Evolutionary conservation across 2,888 invertebrate genomes (phyloP).

Genomic region (Theodoxus fluviatilis): DNA sequence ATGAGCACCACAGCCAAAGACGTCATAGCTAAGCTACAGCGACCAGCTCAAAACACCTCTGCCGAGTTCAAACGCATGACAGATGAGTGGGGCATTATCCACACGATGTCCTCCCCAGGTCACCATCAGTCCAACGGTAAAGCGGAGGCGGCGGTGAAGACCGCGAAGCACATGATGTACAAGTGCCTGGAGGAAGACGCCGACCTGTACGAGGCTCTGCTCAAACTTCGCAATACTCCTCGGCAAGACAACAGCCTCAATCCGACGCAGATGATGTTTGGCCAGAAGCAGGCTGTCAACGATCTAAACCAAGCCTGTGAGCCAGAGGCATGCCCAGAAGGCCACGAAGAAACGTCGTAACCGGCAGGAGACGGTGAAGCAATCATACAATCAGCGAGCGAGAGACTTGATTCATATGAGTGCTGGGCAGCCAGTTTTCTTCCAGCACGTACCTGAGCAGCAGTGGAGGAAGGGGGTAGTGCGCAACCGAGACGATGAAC

Average conservation of each 20-base stretch:
- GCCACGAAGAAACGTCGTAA: too few species aligned
- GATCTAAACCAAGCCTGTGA: not conserved
- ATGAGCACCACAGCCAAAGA: too few species aligned
- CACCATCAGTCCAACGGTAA: slow-evolving; percentile 32
- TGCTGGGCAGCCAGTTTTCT: too few species aligned
- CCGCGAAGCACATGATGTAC: slow-evolving; percentile 28
- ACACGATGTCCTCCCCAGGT: slow-evolving; percentile 30
- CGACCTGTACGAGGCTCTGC: slow-evolving; percentile 23
- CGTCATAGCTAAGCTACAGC: too few species aligned
- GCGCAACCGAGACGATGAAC: too few species aligned
- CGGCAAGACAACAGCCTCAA: slow-evolving; percentile 29
- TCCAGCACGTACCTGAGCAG: too few species aligned
- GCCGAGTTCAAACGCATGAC: slow-evolving; percentile 24
- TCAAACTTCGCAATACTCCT: slow-evolving; percentile 31
- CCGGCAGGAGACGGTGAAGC: slow-evolving; percentile 1
- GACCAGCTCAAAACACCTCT: slow-evolving; percentile 27
- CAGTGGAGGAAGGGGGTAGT: too few species aligned
- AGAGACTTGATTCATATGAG: too few species aligned
- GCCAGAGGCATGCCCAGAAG: not conserved
- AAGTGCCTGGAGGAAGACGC: slow-evolving; percentile 19
- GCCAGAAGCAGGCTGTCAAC: slow-evolving; percentile 25
- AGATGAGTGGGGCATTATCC: slow-evolving; percentile 30
- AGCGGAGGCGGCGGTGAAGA: slow-evolving; percentile 30
- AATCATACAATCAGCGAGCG: too few species aligned
- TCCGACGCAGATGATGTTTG: slow-evolving; percentile 32